Conservation (phyloP, 2,113 vertebrate species). For the Odobenus rosmarus region DNA sequence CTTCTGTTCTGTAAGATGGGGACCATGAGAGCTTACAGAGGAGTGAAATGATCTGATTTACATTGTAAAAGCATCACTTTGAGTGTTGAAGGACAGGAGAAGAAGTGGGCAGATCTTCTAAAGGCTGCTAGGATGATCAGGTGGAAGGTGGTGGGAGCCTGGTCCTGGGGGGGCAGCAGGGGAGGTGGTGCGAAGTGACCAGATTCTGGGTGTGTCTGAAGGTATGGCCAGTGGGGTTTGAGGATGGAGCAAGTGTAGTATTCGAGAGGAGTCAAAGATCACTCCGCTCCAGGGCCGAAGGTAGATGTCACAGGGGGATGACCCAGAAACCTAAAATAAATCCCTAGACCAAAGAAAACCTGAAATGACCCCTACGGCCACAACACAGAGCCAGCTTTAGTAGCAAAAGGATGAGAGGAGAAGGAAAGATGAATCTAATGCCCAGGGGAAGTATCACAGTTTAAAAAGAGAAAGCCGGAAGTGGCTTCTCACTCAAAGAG, state of each 20-base stretch:
- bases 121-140: not conserved
- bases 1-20: not conserved
- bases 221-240: not conserved
- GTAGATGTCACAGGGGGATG: not conserved
- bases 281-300: not conserved
- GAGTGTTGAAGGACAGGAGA: not conserved
- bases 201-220: not conserved
- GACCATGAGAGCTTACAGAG: not conserved
- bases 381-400: not conserved
- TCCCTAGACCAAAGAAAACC: not conserved
- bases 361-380: not conserved
- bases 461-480: not conserved
- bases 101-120: not conserved
- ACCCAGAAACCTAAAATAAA: constrained; percentile 33
- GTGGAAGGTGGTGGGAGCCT: not conserved
- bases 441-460: not conserved
- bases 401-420: not conserved
- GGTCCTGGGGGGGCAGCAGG: not conserved
- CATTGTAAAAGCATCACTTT: not conserved
- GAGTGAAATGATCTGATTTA: not conserved
- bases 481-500: not conserved
- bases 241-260: not conserved
- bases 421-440: not conserved
- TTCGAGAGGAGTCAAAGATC: not conserved
- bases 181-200: not conserved